phyloP scores from a whole-genome alignment of 2,797 vertebrate species.

The Tragelaphus oryx region DNA sequence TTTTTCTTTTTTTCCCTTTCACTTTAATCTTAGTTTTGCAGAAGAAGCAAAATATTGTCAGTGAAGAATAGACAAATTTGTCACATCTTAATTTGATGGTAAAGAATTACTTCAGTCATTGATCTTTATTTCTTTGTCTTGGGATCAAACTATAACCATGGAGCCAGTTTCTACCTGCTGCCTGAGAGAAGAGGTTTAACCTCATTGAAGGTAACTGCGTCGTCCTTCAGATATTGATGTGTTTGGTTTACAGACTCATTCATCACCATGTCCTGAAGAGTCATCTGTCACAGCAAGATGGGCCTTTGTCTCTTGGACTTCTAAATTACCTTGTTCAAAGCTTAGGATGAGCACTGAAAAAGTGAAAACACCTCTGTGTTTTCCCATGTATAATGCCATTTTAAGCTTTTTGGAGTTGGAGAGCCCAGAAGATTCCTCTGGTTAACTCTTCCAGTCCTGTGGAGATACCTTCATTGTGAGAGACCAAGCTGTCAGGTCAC shows the following conservation, averaged over 20 bases:
- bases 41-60: conserved; percentile 60
- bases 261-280: conserved; percentile 28
- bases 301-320: not conserved
- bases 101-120: conserved; percentile 61
- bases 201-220: not conserved
- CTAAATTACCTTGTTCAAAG: conserved; percentile 33
- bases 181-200: conserved; percentile 58
- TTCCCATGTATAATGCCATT: not conserved
- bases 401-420: not conserved
- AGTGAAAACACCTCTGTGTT: not conserved
- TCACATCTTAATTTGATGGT: conserved; percentile 61
- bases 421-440: not conserved
- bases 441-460: not conserved
- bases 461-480: not conserved
- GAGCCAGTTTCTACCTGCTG: conserved; percentile 44
- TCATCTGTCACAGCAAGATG: conserved; percentile 47
- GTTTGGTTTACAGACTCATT: conserved; percentile 65
- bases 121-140: conserved; percentile 68
- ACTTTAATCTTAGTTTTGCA: conserved; percentile 55
- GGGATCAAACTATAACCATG: conserved; percentile 59
- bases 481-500: not conserved
- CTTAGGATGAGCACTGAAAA: not conserved
- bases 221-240: conserved; percentile 57
- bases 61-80: conserved; percentile 57
- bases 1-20: too few species aligned